Conservation (phyloP, 2,797 vertebrate species). For the Lophius americanus region DNA sequence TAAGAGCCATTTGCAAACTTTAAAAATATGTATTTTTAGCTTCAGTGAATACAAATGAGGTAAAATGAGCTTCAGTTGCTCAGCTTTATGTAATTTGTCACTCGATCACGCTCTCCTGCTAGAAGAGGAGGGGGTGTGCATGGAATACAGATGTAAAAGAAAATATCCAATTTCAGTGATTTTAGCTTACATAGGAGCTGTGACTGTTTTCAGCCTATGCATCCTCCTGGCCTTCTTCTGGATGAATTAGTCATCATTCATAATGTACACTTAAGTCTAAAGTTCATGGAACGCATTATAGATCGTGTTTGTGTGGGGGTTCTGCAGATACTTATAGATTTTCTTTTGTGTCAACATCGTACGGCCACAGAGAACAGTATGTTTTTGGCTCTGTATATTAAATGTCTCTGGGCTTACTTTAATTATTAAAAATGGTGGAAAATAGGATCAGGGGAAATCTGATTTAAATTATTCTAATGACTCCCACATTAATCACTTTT, state of each 20-base stretch:
- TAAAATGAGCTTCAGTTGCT: slow-evolving; percentile 57
- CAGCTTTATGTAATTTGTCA: slow-evolving; percentile 69
- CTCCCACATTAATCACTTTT: not conserved
- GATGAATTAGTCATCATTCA: slow-evolving; percentile 65
- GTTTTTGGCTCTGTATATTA: not conserved
- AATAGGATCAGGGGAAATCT: not conserved
- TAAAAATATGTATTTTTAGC: slow-evolving; percentile 72
- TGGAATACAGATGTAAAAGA: slow-evolving; percentile 39
- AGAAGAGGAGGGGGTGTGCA: slow-evolving; percentile 46
- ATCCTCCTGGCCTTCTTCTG: slow-evolving; percentile 31
- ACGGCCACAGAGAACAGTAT: not conserved
- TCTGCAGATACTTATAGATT: slow-evolving; percentile 12
- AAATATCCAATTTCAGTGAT: slow-evolving; percentile 34
- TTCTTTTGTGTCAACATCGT: slow-evolving; percentile 3
- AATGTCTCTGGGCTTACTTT: not conserved
- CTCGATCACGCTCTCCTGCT: slow-evolving; percentile 46
- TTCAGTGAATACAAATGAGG: slow-evolving; percentile 62
- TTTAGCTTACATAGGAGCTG: slow-evolving; percentile 13
- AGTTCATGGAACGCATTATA: slow-evolving; percentile 23
- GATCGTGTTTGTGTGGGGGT: slow-evolving; percentile 53
- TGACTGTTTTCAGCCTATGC: slow-evolving; percentile 19
- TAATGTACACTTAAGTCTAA: slow-evolving; percentile 30
- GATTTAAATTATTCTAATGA: not conserved
- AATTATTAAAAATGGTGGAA: not conserved
- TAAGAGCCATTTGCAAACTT: slow-evolving; percentile 66